Base-by-base conservation (phyloP, 2,797 vertebrate species). In the Pipistrellus pipistrellus region DNA sequence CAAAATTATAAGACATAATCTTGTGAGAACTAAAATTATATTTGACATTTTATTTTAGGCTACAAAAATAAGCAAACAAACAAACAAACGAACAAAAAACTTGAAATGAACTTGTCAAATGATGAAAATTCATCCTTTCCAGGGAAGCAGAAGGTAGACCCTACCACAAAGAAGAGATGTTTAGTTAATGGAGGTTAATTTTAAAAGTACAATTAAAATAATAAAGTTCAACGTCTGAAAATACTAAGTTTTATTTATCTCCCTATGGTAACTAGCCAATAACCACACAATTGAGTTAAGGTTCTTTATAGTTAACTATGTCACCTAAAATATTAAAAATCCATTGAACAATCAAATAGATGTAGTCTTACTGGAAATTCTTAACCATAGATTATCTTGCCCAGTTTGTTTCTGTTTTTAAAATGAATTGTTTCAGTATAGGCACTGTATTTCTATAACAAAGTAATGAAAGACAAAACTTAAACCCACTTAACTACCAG, bases 231-330 rank as follows among this genome's bases (percentile, higher is more conserved):
- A 96, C 95, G 98, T 98, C 97, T 98, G 97, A 98, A 98, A 98
- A 98, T 98, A 98, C 98, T 98, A 98, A 93, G 97, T 97, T 98
- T 98, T 98, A 98, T 98, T 98, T 97, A 98, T 97, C 97, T 98
- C 97, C 97, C 97, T 98, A 96, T 97, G 97, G 96, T 98, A 98
- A 98, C 97, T 98, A 98, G 98, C 97, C 97, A 98, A 98, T 98
- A 98, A 97, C 90, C 95, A 97, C 97, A 98, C 96, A 97, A 98
- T 14, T 97, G 97, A 97, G 95, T 98, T 97, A 95, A 93, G 93
- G 97, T 98, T 97, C 96, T 97, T 95, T 97, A 97, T 97, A 98
- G 96, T 98, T 98, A 98, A 98, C 97, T 97, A 95, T 97, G 95
- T 98, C 97, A 98, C 97, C 97, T 97, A 98, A 98, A 98, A 98